Percentiles rank a stretch among this genome's conserved stretches.
Evolutionary conservation across 2,113 vertebrate species (phyloP).

Genomic region (Syngnathoides biaculeatus): DNA sequence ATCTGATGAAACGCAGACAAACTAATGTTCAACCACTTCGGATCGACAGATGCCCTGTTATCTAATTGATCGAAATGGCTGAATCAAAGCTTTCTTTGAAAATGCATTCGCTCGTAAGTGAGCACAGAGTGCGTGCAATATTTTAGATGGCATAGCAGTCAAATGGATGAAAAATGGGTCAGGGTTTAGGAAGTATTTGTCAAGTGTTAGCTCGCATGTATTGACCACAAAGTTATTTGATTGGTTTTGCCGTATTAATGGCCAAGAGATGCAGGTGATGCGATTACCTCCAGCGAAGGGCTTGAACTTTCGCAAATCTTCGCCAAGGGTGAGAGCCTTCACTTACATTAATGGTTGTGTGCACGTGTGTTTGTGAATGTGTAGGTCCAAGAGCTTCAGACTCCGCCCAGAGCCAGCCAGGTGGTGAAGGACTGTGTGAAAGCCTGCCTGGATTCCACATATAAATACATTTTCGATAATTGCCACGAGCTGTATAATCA

Average conservation of each 20-base stretch:
- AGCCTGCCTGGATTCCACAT: constrained; percentile 93
- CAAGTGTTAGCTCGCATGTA: constrained; percentile 1
- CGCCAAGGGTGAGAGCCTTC: neutral
- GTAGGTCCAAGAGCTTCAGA: constrained; percentile 93
- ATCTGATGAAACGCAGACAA: neutral
- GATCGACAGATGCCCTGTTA: neutral
- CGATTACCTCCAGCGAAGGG: neutral
- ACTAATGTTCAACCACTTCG: neutral
- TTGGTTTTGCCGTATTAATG: neutral
- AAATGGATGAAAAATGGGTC: neutral
- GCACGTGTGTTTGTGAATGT: constrained; percentile 18
- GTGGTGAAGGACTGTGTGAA: constrained; percentile 95
- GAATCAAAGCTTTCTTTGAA: neutral
- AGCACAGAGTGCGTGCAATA: neutral
- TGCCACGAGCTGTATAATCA: constrained; percentile 93
- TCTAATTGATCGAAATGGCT: neutral
- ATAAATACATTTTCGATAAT: constrained; percentile 97
- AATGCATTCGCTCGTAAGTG: neutral
- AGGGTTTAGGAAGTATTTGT: neutral
- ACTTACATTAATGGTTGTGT: neutral
- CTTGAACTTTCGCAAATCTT: neutral
- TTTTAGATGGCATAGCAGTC: neutral
- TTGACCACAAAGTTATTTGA: constrained; percentile 1
- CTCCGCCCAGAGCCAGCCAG: constrained; percentile 86
- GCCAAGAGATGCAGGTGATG: neutral